Conservation (phyloP, 1,140 invertebrate species). For the Drosophila bipectinata region DNA sequence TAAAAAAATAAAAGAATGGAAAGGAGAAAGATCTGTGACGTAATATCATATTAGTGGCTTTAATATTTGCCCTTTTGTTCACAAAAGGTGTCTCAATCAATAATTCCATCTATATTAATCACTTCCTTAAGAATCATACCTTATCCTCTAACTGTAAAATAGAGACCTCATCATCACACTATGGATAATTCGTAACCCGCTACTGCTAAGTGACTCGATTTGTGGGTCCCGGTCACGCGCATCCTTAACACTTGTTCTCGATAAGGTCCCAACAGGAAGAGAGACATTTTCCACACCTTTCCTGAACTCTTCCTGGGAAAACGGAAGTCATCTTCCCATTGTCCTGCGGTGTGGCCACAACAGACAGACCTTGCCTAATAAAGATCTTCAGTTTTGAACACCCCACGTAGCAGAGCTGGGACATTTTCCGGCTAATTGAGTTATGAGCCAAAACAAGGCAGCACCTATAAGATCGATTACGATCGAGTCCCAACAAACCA, state of each 20-base stretch:
- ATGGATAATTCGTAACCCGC: conserved; percentile 13
- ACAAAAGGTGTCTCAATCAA: neutral
- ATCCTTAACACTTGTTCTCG: conserved; percentile 70
- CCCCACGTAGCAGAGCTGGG: conserved; percentile 45
- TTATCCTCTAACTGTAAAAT: conserved; percentile 32
- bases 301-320: conserved; percentile 52
- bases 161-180: conserved; percentile 9
- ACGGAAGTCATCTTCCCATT: conserved; percentile 52
- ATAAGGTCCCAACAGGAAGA: conserved; percentile 53
- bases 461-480: conserved; percentile 63
- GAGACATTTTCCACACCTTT: conserved; percentile 60
- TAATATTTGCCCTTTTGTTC: too few species aligned
- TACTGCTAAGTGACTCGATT: conserved; percentile 34
- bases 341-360: conserved; percentile 35
- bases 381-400: conserved; percentile 37
- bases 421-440: conserved; percentile 64
- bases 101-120: neutral
- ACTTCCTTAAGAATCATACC: neutral
- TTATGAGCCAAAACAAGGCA: conserved; percentile 74
- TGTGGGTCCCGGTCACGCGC: conserved; percentile 59
- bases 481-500: conserved; percentile 43
- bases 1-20: conserved; percentile 5
- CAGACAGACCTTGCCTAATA: conserved; percentile 45
- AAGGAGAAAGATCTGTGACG: neutral
- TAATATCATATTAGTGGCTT: neutral